phyloP scores from a whole-genome alignment of 2,888 invertebrate genomes.

The Choreutis nemorana region DNA sequence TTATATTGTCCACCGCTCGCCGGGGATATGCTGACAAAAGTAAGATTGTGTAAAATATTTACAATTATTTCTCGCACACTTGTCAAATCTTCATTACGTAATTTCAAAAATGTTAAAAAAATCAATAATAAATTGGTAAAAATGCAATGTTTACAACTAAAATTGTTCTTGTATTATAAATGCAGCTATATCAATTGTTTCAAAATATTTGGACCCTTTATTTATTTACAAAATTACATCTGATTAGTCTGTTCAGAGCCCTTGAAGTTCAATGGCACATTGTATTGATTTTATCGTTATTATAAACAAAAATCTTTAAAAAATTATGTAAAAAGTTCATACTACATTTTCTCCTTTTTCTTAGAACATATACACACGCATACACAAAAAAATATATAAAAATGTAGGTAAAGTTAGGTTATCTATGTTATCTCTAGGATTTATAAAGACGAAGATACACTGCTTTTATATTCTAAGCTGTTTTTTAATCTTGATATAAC shows the following conservation, averaged over 20 bases:
- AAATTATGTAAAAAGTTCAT: too few species aligned
- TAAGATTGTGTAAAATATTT: slow-evolving; percentile 45
- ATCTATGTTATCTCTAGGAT: neutral
- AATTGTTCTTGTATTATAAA: slow-evolving; percentile 14
- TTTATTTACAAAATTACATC: slow-evolving; percentile 17
- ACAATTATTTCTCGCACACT: slow-evolving; percentile 19
- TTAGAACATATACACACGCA: neutral
- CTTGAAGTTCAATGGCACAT: slow-evolving; percentile 3
- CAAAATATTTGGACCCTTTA: slow-evolving; percentile 13
- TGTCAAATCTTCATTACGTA: slow-evolving; percentile 59
- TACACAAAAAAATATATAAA: neutral
- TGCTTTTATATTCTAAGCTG: too few species aligned
- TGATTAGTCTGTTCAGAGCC: slow-evolving; percentile 3
- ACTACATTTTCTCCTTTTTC: neutral
- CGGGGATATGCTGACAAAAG: slow-evolving; percentile 71
- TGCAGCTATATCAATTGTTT: slow-evolving; percentile 6
- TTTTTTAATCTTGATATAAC: too few species aligned
- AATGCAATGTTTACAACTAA: slow-evolving; percentile 17
- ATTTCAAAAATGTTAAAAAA: slow-evolving; percentile 39
- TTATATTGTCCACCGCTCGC: slow-evolving; percentile 67
- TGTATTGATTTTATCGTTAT: slow-evolving; percentile 9
- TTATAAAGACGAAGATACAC: too few species aligned
- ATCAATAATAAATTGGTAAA: slow-evolving; percentile 5
- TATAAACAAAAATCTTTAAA: too few species aligned
- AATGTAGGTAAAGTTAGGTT: slow-evolving; percentile 1